phyloP scores from a whole-genome alignment of 2,888 invertebrate genomes.

The Cyaniris semiargus region DNA sequence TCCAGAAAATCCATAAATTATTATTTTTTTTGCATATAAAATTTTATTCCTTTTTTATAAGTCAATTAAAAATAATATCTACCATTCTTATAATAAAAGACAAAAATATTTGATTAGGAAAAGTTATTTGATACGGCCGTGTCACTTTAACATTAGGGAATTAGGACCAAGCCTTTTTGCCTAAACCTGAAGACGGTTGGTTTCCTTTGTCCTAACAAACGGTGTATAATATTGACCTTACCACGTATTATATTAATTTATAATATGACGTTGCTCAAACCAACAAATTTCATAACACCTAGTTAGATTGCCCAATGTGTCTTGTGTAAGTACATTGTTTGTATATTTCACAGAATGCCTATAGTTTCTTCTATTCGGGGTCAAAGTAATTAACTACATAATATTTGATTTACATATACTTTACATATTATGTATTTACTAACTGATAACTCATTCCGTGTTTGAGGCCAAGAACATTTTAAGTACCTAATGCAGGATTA shows the following conservation, averaged over 20 bases:
- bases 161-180: too few relatives aligned
- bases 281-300: constrained; percentile 20
- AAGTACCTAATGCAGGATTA: not conserved
- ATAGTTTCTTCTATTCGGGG: constrained; percentile 27
- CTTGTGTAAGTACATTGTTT: constrained; percentile 19
- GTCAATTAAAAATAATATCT: too few relatives aligned
- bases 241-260: not conserved
- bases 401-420: constrained; percentile 27
- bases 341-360: constrained; percentile 9
- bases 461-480: not conserved
- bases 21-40: too few relatives aligned
- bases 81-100: too few relatives aligned
- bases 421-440: constrained; percentile 24
- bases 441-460: constrained; percentile 8
- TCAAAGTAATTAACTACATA: constrained; percentile 28
- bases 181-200: too few relatives aligned
- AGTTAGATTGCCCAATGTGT: constrained; percentile 1
- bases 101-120: too few relatives aligned
- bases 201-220: too few relatives aligned
- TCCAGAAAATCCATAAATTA: too few relatives aligned
- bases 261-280: constrained; percentile 7
- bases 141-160: too few relatives aligned
- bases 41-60: too few relatives aligned
- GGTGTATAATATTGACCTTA: not conserved
- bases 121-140: too few relatives aligned